Percentiles rank a stretch among this genome's conserved stretches.
phyloP scores from a whole-genome alignment of 2,113 vertebrate species.

The Ophiodon elongatus region DNA sequence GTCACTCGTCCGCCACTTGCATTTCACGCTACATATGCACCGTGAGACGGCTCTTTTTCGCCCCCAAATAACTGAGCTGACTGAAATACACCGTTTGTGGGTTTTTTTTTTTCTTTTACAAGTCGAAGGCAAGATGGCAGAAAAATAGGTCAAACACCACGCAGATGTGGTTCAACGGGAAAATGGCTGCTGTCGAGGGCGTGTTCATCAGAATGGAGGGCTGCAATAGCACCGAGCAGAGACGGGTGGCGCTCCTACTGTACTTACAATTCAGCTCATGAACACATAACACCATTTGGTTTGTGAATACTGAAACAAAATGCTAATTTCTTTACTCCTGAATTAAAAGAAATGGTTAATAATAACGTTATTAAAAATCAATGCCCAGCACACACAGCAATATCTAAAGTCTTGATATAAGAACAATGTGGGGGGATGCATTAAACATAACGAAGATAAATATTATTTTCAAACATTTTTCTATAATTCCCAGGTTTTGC shows the following conservation, averaged over 20 bases:
- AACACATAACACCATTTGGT: background rate
- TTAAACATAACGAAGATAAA: background rate
- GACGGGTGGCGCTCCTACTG: constrained; percentile 68
- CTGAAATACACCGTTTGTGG: constrained; percentile 50
- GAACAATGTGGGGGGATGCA: background rate
- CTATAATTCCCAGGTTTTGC: background rate
- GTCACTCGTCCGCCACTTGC: constrained; percentile 76
- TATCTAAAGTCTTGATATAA: background rate
- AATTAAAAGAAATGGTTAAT: background rate
- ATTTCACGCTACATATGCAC: constrained; percentile 78
- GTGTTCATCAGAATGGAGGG: constrained; percentile 29
- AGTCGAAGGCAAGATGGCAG: constrained; percentile 38
- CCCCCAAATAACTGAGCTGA: constrained; percentile 60
- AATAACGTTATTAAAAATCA: constrained; percentile 1
- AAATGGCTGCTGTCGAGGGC: constrained; percentile 70
- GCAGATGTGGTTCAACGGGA: constrained; percentile 57
- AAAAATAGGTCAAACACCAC: constrained; percentile 77
- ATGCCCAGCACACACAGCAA: background rate
- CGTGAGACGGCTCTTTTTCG: constrained; percentile 65
- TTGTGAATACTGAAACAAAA: background rate
- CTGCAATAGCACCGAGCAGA: constrained; percentile 39
- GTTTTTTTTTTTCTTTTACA: constrained; percentile 26
- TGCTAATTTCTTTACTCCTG: background rate
- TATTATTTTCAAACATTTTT: background rate
- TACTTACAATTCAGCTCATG: constrained; percentile 41